Conservation (phyloP, 2,797 vertebrate genomes). For the Cetoscarus ocellatus region DNA sequence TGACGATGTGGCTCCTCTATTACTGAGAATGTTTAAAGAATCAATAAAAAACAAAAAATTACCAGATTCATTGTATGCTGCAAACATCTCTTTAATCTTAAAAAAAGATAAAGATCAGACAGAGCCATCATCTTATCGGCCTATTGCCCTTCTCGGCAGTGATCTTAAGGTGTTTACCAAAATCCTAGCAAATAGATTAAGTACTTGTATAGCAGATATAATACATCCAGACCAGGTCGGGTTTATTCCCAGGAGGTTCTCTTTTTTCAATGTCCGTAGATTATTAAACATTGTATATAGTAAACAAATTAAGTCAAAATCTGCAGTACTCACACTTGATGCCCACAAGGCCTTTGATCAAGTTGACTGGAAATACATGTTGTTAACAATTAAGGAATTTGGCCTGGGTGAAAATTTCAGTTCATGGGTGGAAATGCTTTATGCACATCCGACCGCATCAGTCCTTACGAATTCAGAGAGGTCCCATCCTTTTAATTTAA, state of each 20-base stretch:
- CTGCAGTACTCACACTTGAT: not conserved
- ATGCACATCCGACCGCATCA: not conserved
- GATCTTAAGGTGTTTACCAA: not conserved
- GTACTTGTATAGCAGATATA: not conserved
- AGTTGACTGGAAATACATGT: not conserved
- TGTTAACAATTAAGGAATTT: not conserved
- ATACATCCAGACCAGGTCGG: constrained; percentile 1
- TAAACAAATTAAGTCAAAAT: not conserved
- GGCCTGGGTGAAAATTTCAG: not conserved
- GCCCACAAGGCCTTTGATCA: constrained; percentile 2
- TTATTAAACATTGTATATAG: constrained; percentile 8
- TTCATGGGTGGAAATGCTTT: constrained; percentile 1
- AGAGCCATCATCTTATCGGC: constrained; percentile 2
- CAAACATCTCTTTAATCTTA: constrained; percentile 1
- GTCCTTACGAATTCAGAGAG: not conserved
- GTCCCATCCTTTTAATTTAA: not conserved
- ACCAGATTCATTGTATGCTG: not conserved
- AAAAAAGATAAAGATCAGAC: constrained; percentile 8
- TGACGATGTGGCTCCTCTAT: not conserved
- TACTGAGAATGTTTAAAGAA: constrained; percentile 5
- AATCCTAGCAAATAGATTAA: not conserved
- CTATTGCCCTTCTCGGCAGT: not conserved
- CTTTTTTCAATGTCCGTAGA: constrained; percentile 20
- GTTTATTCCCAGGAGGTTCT: constrained; percentile 7
- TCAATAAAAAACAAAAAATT: not conserved